Evolutionary conservation across 2,113 vertebrate genomes (phyloP), one percentile per base, ranked within the genome.

Genomic region (Arenaria interpres): DNA sequence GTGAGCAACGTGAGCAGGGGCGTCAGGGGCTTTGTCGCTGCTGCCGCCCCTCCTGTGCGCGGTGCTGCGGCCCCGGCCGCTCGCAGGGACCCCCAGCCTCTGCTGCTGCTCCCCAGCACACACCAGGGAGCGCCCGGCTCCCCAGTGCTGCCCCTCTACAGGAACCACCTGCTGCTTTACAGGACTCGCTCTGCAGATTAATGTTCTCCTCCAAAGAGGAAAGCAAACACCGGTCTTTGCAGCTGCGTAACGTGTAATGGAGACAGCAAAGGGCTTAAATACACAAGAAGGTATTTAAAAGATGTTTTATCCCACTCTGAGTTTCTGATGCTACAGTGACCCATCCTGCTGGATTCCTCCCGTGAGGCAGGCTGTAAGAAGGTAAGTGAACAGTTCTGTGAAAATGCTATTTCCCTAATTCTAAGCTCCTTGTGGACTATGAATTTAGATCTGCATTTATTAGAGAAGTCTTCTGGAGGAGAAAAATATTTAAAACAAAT

Each of bases 401-500:
- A 66, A 96, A 96, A 89, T 20, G 69, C 85, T 83, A 45, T 74
- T 91, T 96, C 89, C 82, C 69, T 92, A 95, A 94, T n/a, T 68
- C 53, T 45, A 68, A 84, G 69, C 59, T 94, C 79, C 35, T 67
- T 37, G 79, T 72, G 76, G 56, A 18, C 75, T 85, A 32, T 51
- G 37, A 88, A 68, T 88, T 96, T 94, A 92, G 37, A 85, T 69
- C 63, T 83, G 92, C 68, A 46, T 54, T 92, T 66, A 33, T 72
- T 45, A 89, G 57, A 76, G 76, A 68, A 80, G 75, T 81, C 81
- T 96, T 73, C 63, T 32, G 93, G 54, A 96, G 87, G 76, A 97
- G 79, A 97, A 95, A 72, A 79, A 76, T n/a, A 94, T 28, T 35
- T 86, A 85, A 91, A 96, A 92, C 81, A 96, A 96, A 96, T 90